Percentiles rank a stretch among this genome's conserved stretches.
Conservation (phyloP, 2,113 vertebrate species). For the Anser cygnoides region DNA sequence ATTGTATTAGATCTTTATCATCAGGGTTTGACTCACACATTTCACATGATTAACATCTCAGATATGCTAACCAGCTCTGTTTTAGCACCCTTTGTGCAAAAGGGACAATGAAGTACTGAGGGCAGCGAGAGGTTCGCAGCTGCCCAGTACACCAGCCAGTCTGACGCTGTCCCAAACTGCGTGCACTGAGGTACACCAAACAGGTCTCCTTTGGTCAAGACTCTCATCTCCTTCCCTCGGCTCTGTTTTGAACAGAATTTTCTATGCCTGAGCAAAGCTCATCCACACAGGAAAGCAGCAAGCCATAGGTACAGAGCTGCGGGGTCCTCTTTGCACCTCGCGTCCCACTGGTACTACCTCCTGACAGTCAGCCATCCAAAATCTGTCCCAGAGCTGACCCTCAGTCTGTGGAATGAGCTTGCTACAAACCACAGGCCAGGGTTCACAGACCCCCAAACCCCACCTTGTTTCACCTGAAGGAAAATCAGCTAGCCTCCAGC, state of each 20-base stretch:
- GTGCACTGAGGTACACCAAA: not conserved
- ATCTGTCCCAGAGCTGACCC: not conserved
- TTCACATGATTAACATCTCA: not conserved
- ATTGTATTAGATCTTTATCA: constrained; percentile 1
- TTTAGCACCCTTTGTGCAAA: not conserved
- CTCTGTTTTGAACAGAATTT: not conserved
- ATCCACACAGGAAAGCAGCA: not conserved
- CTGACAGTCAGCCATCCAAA: not conserved
- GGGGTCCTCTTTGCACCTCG: not conserved
- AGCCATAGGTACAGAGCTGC: not conserved
- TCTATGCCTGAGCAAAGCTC: not conserved
- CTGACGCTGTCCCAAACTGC: not conserved
- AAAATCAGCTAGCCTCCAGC: not conserved
- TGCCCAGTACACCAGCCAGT: not conserved
- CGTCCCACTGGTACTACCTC: not conserved
- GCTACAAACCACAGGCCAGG: not conserved
- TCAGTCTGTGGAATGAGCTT: not conserved
- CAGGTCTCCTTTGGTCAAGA: not conserved
- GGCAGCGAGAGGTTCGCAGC: not conserved
- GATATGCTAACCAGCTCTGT: not conserved
- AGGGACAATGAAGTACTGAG: not conserved
- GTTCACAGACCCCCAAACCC: not conserved
- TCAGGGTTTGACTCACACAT: not conserved
- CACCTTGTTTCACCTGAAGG: not conserved
- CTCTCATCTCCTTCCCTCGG: not conserved